Base-by-base conservation (phyloP, 2,113 vertebrate species). In the Eidolon helvum region DNA sequence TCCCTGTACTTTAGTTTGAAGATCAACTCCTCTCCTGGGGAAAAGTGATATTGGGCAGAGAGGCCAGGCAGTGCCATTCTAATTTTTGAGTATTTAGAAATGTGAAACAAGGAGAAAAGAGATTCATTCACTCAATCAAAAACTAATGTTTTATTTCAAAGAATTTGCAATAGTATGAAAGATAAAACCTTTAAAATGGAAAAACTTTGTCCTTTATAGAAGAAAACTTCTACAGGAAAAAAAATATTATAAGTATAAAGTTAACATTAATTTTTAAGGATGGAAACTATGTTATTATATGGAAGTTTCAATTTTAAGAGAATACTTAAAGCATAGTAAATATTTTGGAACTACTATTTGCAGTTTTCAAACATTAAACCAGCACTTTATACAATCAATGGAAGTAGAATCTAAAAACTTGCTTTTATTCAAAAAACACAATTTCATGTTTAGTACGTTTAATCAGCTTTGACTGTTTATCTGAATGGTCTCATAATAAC, bases 241-340 rank as follows among this genome's bases (percentile, higher is more conserved):
- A 72, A 93, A 74, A 66, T 57, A 87, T 14, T 26, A 22, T 55
- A 90, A 87, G 33, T n/a, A 63, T 77, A 35, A 93, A 91, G 57
- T 80, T 69, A 90, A 53, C 68, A 50, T 16, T 85, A 50, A 57
- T 33, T 80, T 95, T 84, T 87, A 83, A 87, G 26, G 61, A 19
- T 59, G 16, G 1, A 88, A 93, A 57, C 9, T 50, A 30, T 63
- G 33, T 75, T 68, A 48, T 5, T 53, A 71, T 28, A 30, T 40
- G 2, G 40, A 66, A 82, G 87, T 59, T 96, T 95, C 50, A 57
- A 84, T 69, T 95, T 77, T 89, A 53, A 71, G 59, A 89, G 8
- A 40, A 68, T 30, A 91, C 40, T 65, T 65, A 91, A 69, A 90
- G 55, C 6, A 87, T n/a, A n/a, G 35, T 57, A 68, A 87, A 96